phyloP scores from a whole-genome alignment of 92 coral and sea anemone species.

The Phymanthus crucifer region DNA sequence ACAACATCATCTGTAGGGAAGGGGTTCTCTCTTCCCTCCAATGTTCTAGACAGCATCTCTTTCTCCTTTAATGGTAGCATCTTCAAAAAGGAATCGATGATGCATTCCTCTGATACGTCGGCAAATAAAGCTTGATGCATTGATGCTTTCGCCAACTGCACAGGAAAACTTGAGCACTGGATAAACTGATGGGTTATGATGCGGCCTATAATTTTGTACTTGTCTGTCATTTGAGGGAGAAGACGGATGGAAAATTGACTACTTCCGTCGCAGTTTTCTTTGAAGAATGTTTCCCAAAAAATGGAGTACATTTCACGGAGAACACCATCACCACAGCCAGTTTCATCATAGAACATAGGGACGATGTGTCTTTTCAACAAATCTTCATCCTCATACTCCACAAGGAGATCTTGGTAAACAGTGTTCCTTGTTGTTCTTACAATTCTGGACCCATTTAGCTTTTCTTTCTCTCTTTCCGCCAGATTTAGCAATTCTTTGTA shows the following conservation, averaged over 20 bases:
- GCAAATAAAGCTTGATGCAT: not conserved
- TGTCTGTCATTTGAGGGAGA: not conserved
- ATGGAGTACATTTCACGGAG: not conserved
- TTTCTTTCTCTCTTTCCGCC: not conserved
- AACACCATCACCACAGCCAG: not conserved
- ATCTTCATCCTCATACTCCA: not conserved
- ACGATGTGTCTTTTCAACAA: not conserved
- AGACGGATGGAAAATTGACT: not conserved
- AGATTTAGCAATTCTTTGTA: not conserved
- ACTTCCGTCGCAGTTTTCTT: not conserved
- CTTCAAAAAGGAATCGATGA: not conserved
- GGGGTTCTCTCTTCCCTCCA: not conserved
- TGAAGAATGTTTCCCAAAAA: not conserved
- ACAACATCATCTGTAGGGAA: not conserved
- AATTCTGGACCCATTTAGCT: not conserved
- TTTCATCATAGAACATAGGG: not conserved
- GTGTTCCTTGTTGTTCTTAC: not conserved
- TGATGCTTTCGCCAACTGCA: not conserved
- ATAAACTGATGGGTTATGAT: not conserved
- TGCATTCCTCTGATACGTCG: not conserved
- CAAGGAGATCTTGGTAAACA: not conserved
- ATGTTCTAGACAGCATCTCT: not conserved
- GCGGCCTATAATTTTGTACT: not conserved
- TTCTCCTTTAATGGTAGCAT: not conserved
- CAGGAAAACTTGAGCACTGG: not conserved